These are phyloP conservation scores for Leptogaster cylindrica DNA, from an alignment of 2,888 invertebrate species.

Conservation along the genomic window DNA sequence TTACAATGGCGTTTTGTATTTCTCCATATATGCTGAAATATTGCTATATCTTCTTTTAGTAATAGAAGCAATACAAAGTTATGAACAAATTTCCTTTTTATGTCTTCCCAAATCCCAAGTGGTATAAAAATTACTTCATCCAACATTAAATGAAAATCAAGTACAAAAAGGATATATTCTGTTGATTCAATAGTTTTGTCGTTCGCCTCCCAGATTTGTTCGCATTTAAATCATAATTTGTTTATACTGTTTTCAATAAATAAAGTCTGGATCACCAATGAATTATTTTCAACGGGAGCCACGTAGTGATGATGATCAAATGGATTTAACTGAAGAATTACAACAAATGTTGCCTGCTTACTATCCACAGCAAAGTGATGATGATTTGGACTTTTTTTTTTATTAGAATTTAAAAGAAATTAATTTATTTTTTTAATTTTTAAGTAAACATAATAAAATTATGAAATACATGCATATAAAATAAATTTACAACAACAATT, in stretches of 20 bases:
- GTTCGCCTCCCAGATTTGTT: too few species aligned
- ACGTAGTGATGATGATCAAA: slow-evolving; percentile 3
- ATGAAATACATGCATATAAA: neutral
- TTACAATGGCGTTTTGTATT: too few species aligned
- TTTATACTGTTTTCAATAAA: neutral
- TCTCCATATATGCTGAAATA: too few species aligned
- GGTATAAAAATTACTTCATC: too few species aligned
- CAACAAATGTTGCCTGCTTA: neutral
- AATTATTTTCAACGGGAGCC: slow-evolving; percentile 22
- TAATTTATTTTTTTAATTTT: slow-evolving; percentile 1
- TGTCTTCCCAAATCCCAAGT: too few species aligned
- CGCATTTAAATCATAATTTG: too few species aligned
- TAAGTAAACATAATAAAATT: slow-evolving; percentile 2
- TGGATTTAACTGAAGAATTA: neutral
- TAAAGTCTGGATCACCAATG: neutral
- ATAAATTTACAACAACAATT: neutral
- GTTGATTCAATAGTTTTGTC: too few species aligned
- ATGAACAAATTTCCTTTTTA: too few species aligned
- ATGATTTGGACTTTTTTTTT: slow-evolving; percentile 15
- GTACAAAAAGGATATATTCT: too few species aligned
- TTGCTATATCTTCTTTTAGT: too few species aligned
- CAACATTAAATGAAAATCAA: too few species aligned
- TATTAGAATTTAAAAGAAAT: slow-evolving; percentile 6
- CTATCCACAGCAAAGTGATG: slow-evolving; percentile 3
- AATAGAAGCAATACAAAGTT: too few species aligned